Evolutionary conservation across 2,113 vertebrate genomes (phyloP).

Genomic region (Oenanthe melanoleuca): DNA sequence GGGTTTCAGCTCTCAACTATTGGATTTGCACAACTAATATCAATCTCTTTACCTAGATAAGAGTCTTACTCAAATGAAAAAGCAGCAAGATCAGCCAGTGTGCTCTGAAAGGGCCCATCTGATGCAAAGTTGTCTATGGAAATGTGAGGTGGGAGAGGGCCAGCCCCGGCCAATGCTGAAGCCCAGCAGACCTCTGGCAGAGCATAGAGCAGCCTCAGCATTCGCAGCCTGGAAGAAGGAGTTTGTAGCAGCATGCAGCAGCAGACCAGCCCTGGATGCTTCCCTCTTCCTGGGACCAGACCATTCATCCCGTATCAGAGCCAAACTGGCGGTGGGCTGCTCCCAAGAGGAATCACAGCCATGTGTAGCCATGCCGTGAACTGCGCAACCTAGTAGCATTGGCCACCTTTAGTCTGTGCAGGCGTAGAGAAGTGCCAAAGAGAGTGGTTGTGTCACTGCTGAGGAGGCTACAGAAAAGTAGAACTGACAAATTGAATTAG

Average conservation of each 20-base stretch:
- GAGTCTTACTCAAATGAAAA: not conserved
- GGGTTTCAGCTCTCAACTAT: constrained; percentile 41
- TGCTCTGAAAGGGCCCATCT: not conserved
- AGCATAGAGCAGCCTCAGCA: not conserved
- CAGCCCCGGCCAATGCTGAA: rapidly evolving
- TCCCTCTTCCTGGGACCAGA: not conserved
- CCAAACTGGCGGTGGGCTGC: not conserved
- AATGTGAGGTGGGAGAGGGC: rapidly evolving
- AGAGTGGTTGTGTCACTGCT: not conserved
- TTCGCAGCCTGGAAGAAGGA: not conserved
- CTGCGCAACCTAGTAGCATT: rapidly evolving
- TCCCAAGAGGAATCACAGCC: rapidly evolving
- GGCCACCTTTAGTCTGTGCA: not conserved
- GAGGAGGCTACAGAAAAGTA: not conserved
- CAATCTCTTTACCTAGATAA: constrained; percentile 57
- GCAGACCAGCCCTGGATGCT: not conserved
- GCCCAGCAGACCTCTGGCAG: not conserved
- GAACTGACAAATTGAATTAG: not conserved
- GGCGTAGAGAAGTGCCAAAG: not conserved
- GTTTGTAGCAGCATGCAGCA: not conserved
- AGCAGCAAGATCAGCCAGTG: not conserved
- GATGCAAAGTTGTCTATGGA: not conserved
- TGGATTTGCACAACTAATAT: constrained; percentile 52
- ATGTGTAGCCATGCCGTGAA: rapidly evolving
- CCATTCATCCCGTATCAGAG: rapidly evolving